Evolutionary conservation across 2,113 vertebrate genomes (phyloP), one percentile per base, ranked within the genome.

Genomic region (Amphilophus citrinellus): DNA sequence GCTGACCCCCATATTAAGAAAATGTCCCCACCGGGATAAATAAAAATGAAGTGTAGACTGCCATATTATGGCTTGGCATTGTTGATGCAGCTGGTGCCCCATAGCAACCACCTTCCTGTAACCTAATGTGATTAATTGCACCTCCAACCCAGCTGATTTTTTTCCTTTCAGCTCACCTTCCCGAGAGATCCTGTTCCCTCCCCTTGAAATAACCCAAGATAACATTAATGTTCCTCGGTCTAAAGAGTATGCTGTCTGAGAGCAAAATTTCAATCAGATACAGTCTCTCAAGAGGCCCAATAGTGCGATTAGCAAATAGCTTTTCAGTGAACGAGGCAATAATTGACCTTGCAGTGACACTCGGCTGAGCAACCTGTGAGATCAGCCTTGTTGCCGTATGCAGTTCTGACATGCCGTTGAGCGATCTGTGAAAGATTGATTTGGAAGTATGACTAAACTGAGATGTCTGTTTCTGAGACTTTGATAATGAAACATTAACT

Each of bases 251-350:
- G 66, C 80, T 3, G 75, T 44, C 79, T 50, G 80, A 63, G 83
- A 85, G 82, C 73, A 57, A 57, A 77, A 76, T 65, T 62, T 77
- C 66, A 18, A 76, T 85, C 82, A 84, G 84, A 88, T 86, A 77
- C 68, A 65, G 79, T 63, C 60, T 83, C 63, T 62, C 77, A 85
- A 76, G 82, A 59, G 27, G 65, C 11, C 71, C 84, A 88, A 87
- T 91, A 87, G 83, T 22, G 1, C 79, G 89, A 93, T 92, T 89
- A 88, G 82, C 80, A 77, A 84, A 86, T 59, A 83, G 90, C 87
- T 87, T 79, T 59, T 78, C 84, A 6, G 86, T 39, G 86, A 87
- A 82, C n/a, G 30, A 86, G 84, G 81, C 80, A 8, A 27, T 79
- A 87, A 84, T 71, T 89, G 91, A 92, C 90, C 87, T 90, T 88